A percentile compares a stretch with the other conserved stretches of the same genome.
These are phyloP conservation scores for Tholera decimalis DNA, from an alignment of 2,888 invertebrate species.

Conservation along the genomic window DNA sequence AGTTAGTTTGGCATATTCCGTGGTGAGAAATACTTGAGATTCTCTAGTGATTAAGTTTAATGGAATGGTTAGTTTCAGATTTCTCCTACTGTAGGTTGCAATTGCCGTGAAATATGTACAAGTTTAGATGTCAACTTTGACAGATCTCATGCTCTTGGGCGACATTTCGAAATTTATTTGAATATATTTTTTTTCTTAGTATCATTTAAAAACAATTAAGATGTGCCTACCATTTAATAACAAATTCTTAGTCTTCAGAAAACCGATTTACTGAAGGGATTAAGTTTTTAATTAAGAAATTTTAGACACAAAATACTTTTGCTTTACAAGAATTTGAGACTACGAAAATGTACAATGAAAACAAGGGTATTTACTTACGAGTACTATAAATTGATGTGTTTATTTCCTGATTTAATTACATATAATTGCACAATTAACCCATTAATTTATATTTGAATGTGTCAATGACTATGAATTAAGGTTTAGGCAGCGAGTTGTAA, in stretches of 20 bases:
- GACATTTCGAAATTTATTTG: slow-evolving; percentile 11
- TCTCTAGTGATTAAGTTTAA: slow-evolving; percentile 27
- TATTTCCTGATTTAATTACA: too few relatives aligned
- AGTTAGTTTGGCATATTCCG: slow-evolving; percentile 40
- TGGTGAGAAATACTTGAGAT: slow-evolving; percentile 31
- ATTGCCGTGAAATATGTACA: background rate
- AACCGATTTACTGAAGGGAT: background rate
- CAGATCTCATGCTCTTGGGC: background rate
- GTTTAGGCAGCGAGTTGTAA: too few relatives aligned
- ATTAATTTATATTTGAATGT: too few relatives aligned
- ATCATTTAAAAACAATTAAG: background rate
- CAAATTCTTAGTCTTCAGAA: background rate
- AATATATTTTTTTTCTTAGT: background rate
- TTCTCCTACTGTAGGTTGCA: slow-evolving; percentile 2
- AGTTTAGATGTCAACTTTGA: slow-evolving; percentile 5
- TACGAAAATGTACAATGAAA: background rate
- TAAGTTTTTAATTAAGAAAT: background rate
- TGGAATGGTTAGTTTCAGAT: slow-evolving; percentile 3
- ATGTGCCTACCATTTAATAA: background rate
- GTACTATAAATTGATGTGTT: too few relatives aligned
- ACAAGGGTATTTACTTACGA: too few relatives aligned
- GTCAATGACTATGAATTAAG: too few relatives aligned
- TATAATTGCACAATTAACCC: too few relatives aligned
- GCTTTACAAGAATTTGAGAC: background rate
- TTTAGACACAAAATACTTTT: background rate